These are phyloP conservation scores for Amblyopsis rosae DNA, from an alignment of 2,113 vertebrate genomes.

Conservation along the genomic window DNA sequence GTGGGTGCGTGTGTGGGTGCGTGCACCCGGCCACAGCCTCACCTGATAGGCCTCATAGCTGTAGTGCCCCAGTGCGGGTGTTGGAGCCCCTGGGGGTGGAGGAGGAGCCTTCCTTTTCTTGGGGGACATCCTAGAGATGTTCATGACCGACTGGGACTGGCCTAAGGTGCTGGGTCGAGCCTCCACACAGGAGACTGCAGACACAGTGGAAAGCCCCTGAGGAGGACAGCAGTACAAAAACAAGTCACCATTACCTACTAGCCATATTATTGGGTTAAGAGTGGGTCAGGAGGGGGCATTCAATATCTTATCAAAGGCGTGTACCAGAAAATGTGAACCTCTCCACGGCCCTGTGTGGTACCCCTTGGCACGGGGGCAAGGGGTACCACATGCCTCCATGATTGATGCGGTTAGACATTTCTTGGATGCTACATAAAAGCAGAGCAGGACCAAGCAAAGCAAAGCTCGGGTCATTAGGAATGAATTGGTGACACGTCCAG, in stretches of 20 bases:
- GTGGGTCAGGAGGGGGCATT: neutral
- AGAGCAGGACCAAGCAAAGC: slow-evolving; percentile 30
- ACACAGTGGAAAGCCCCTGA: slow-evolving; percentile 78
- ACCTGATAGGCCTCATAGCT: slow-evolving; percentile 68
- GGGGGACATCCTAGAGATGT: slow-evolving; percentile 81
- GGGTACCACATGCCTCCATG: slow-evolving; percentile 28
- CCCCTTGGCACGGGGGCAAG: slow-evolving; percentile 3
- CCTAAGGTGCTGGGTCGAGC: slow-evolving; percentile 77
- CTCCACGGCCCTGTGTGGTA: slow-evolving; percentile 54
- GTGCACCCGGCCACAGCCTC: slow-evolving; percentile 2
- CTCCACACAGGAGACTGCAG: slow-evolving; percentile 72
- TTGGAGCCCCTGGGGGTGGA: slow-evolving; percentile 74
- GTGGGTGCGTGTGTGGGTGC: neutral
- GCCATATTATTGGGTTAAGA: slow-evolving; percentile 31
- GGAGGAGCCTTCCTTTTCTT: slow-evolving; percentile 89
- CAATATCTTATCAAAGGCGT: slow-evolving; percentile 63
- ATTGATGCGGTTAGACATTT: slow-evolving; percentile 60
- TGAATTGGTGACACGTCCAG: slow-evolving; percentile 45
- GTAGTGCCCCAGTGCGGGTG: slow-evolving; percentile 24
- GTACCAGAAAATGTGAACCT: slow-evolving; percentile 46
- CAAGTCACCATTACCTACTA: slow-evolving; percentile 8
- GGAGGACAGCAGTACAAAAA: slow-evolving; percentile 13
- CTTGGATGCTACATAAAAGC: slow-evolving; percentile 41
- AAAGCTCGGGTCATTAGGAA: slow-evolving; percentile 53
- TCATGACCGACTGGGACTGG: slow-evolving; percentile 85